Percentiles rank a stretch among this genome's conserved stretches.
phyloP scores from a whole-genome alignment of 2,113 vertebrate genomes.

The Romanogobio albipinnatus region DNA sequence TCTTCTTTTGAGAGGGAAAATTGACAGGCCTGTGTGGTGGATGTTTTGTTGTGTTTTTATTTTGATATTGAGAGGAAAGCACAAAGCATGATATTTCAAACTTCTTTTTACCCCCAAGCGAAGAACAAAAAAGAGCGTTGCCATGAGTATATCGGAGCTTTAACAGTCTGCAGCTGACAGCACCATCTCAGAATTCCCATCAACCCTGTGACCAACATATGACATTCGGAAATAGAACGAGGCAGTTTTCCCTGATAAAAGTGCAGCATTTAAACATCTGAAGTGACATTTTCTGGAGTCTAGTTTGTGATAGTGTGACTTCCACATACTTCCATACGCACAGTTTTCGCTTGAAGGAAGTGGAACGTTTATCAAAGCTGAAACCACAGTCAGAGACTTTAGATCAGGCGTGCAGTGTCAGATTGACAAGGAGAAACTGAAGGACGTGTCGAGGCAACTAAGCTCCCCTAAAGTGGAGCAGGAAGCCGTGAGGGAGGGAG shows the following conservation, averaged over 20 bases:
- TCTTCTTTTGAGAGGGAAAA: no score
- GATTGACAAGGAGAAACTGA: constrained; percentile 1
- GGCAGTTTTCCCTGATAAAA: background rate
- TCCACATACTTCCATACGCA: background rate
- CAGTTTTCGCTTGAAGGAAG: background rate
- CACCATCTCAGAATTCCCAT: background rate
- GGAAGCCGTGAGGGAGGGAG: constrained; percentile 30
- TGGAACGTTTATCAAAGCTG: background rate
- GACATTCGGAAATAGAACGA: background rate
- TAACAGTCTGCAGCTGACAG: background rate
- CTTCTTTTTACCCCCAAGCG: background rate
- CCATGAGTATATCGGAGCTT: background rate
- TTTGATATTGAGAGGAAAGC: background rate
- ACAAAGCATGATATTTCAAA: background rate
- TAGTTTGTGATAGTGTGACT: background rate
- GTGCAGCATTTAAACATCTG: background rate
- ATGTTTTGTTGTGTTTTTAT: background rate
- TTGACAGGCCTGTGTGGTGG: no score
- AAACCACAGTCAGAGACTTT: background rate
- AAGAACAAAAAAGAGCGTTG: background rate
- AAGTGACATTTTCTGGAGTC: background rate
- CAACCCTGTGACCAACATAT: background rate
- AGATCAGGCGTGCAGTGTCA: constrained; percentile 12
- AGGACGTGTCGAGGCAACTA: constrained; percentile 30
- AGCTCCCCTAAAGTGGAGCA: constrained; percentile 39